Evolutionary conservation across 1,140 invertebrate species (phyloP), one percentile per base, ranked within the genome.

Genomic region (Leucophenga varia): DNA sequence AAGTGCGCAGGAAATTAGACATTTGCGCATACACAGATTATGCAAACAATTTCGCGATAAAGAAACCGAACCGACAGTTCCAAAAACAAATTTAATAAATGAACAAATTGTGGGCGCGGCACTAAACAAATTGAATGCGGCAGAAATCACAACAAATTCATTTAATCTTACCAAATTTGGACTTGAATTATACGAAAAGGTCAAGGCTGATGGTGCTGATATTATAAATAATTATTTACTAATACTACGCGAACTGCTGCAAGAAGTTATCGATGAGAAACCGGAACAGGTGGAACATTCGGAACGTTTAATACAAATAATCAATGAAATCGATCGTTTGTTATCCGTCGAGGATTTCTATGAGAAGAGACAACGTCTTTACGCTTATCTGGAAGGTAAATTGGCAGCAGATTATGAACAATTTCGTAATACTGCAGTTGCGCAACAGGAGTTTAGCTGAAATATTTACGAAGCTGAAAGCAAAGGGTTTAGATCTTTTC

Each of bases 171-270:
- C 42, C 14, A 42, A 61, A 21, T 72, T 72, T 18, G 68, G 63
- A 0, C 18, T 47, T 2, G 35, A 59, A n/a, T 38, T 72, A 1
- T 72, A 72, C 38, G 55, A 53, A 4, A 48, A 57, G 3, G 61
- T 72, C 0, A 72, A 72, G n/a, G 8, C 21, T 0, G 49, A 60
- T 0, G 68, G 68, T 2, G 52, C 60, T 9, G 55, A 71, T 37
- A 61, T 72, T 7, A 71, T 72, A 17, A 55, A 72, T 36, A 67
- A 71, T 34, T 72, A 72, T 44, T 42, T 72, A 19, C 38, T 41
- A 1, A 61, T 65, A 1, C 28, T 72, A 13, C 64, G 68, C 2
- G 59, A 55, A 8, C 43, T 71, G 0, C 34, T 72, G 8, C 54
- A 61, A 40, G 58, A 72, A 9, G 61, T 71, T 30, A 40, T 72